A percentile compares a stretch with the other conserved stretches of the same genome.
Conservation (phyloP, 2,113 vertebrate species). For the Perca fluviatilis region DNA sequence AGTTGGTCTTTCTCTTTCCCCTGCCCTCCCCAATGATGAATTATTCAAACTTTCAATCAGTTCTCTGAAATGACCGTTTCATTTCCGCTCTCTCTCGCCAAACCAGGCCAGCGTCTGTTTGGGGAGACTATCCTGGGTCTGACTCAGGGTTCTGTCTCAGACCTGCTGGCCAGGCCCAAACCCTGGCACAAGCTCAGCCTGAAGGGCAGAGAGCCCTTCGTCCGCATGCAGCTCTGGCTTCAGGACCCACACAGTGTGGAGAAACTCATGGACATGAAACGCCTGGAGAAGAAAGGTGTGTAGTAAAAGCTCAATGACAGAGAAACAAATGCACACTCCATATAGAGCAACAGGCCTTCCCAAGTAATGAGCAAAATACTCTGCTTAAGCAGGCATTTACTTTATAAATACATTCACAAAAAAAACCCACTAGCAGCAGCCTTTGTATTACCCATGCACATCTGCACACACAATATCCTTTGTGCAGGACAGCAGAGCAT, state of each 20-base stretch:
- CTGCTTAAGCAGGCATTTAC: conserved; percentile 32
- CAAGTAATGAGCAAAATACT: conserved; percentile 36
- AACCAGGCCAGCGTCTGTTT: conserved; percentile 95
- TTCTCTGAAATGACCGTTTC: conserved; percentile 24
- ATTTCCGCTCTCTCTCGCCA: conserved; percentile 4
- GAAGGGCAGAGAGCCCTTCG: conserved; percentile 87
- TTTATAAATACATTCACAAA: conserved; percentile 42
- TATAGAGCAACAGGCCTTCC: conserved; percentile 2
- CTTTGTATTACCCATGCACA: conserved; percentile 64
- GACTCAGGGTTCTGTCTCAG: conserved; percentile 98
- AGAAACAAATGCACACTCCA: background rate
- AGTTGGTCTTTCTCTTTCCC: background rate
- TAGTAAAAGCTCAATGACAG: background rate
- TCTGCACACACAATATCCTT: conserved; percentile 74
- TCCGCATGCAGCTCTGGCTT: conserved; percentile 90
- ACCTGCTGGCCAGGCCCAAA: conserved; percentile 97
- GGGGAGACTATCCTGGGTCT: conserved; percentile 97
- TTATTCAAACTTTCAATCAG: conserved; percentile 34
- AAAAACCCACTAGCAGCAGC: conserved; percentile 28
- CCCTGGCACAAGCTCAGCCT: conserved; percentile 98
- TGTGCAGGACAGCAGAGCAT: conserved; percentile 80
- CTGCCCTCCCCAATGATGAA: conserved; percentile 1
- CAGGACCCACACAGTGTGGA: conserved; percentile 97
- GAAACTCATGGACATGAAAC: conserved; percentile 97
- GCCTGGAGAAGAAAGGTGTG: conserved; percentile 97